Evolutionary conservation across 1,140 invertebrate species (phyloP), one percentile per base, ranked within the genome.

Genomic region (Anagrus nilaparvatae): DNA sequence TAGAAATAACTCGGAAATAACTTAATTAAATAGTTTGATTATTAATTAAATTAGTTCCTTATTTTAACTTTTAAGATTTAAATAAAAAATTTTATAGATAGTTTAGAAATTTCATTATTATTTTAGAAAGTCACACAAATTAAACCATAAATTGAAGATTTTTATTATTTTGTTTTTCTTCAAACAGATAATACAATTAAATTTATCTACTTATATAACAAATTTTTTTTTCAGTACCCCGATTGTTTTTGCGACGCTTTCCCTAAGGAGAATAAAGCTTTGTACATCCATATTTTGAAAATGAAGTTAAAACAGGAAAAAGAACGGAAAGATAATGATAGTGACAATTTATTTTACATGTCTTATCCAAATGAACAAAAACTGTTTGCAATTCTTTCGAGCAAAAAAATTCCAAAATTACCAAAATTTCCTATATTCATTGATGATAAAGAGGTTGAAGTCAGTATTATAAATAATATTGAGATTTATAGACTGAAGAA

Each of bases 351-450:
- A 49, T 58, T 9, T 59, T 66, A 47, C 60, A 60, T 20, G 43
- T 67, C 33, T 33, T 66, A 13, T 35, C 69, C 5, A 40, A 39
- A 5, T 24, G 43, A 9, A 31, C 34, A 6, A 35, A 61, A 7
- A 60, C 71, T 13, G n/a, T 83, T 65, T 56, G 80, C 71, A 0
- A 61, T 85, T 16, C 47, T 84, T 3, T 73, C 79, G 0, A 48
- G 64, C 2, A 73, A 77, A 6, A 54, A 53, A 10, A 56, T 84
- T 34, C 76, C 77, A 3, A 50, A 61, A 13, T 61, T 85, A 17
- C 80, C 81, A 36, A 60, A 71, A 31, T 97, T 97, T 72, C 86
- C 92, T 0, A 74, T 95, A 37, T 97, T 83, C 57, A 79, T 89
- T 31, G 75, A 81, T 14, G 77, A 82, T 14, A 93, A 93, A 1